A percentile compares a stretch with the other conserved stretches of the same genome.
Evolutionary conservation across 2,113 vertebrate species (phyloP).

Genomic region (Nestor notabilis): DNA sequence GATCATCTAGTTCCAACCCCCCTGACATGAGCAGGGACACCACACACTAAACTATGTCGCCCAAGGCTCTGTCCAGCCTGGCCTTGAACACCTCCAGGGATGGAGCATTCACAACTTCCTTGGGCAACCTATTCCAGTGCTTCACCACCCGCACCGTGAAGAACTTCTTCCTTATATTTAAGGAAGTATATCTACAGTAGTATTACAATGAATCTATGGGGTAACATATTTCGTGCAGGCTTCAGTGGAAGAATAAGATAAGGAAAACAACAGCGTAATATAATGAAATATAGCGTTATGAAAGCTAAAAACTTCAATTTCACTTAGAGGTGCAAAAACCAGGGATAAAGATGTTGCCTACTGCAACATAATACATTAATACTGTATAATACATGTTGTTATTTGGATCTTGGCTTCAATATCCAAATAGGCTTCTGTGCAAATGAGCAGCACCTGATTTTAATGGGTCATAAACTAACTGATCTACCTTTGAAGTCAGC

Average conservation of each 20-base stretch:
- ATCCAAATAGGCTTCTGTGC: neutral
- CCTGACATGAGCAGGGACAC: too few species aligned
- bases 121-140: too few species aligned
- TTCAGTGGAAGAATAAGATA: neutral
- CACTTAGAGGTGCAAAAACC: neutral
- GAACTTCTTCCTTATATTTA: too few species aligned
- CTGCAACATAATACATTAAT: neutral
- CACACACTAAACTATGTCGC: too few species aligned
- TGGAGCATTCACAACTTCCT: too few species aligned
- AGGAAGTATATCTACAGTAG: too few species aligned
- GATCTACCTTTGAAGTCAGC: neutral
- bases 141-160: too few species aligned
- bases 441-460: neutral
- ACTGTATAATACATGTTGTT: neutral
- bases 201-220: neutral
- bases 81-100: too few species aligned
- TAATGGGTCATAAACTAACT: neutral
- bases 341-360: neutral
- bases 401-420: neutral
- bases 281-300: neutral
- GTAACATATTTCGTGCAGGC: neutral
- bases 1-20: too few species aligned
- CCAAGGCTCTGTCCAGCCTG: too few species aligned
- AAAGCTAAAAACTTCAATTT: neutral
- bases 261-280: neutral